Base-by-base conservation (phyloP, 2,888 invertebrate genomes). In the Lordiphosa fenestrarum region DNA sequence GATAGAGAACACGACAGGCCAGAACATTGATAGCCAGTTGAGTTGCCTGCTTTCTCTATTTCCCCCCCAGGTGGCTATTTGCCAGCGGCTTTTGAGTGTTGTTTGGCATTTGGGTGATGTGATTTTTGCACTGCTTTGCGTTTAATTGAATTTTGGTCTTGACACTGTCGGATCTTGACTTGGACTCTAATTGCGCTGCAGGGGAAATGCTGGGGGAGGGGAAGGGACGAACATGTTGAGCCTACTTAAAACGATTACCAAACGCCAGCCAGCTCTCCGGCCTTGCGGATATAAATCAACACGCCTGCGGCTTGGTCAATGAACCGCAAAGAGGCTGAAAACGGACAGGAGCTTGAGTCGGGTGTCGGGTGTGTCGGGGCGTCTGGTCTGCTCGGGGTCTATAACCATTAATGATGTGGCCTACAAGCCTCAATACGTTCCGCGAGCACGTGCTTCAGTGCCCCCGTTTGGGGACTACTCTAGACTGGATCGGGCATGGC, bases 361-460 rank as follows among this genome's bases (percentile, higher is more conserved):
- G 19, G 23, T 15, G 30, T 48, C 15, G 15, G 15, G 30, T 13
- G 23, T 15, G 30, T 48, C 15, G 15, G 15, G 15, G 15, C 15
- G 37, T 42, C 59, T 50, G 41, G 13, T 52, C 64, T 50, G 41
- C 12, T 52, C 64, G 51, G 57, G 30, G 83, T 69, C 80, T 70
- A 80, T 72, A 76, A 65, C 74, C 81, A 83, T 81, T 81, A 81
- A 83, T 81, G 80, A 83, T 81, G 69, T 83, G 69, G 71, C 71
- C 83, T 53, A 62, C 67, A 63, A 60, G 69, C 73, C 73, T 56
- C 67, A 48, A 78, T 66, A 67, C 53, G 48, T 57, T 53, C 49
- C 54, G 42, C 56, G 37, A 65, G 50, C 54, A 75, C 73, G 71
- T 78, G 69, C 69, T 59, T 58, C 66, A 76, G 69, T 73, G 70